Evolutionary conservation across 1,140 invertebrate genomes (phyloP).

Genomic region (Monochamus saltuarius): DNA sequence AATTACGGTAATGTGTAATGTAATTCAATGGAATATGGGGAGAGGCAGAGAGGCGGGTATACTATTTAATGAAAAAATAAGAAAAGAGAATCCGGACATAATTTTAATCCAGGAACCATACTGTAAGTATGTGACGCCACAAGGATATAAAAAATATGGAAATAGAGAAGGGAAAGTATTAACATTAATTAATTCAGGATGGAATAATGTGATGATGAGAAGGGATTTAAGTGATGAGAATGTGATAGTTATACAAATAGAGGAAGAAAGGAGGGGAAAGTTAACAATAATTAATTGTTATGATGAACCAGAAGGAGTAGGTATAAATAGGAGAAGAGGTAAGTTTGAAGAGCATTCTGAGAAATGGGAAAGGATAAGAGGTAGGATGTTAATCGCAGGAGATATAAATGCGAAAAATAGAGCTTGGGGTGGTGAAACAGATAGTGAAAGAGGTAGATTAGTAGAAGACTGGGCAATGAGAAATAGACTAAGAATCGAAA

Average conservation of each 20-base stretch:
- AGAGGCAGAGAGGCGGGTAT: neutral
- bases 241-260: neutral
- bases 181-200: neutral
- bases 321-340: neutral
- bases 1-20: neutral
- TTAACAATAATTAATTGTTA: neutral
- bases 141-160: neutral
- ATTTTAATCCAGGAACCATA: neutral
- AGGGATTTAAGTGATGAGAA: neutral
- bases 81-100: neutral
- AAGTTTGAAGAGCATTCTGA: neutral
- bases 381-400: neutral
- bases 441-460: neutral
- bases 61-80: neutral
- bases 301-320: slow-evolving; percentile 1
- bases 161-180: neutral
- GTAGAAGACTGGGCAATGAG: neutral
- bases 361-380: neutral
- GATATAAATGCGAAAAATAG: slow-evolving; percentile 12
- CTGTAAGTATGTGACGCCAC: neutral
- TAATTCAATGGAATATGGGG: slow-evolving; percentile 2
- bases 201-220: neutral
- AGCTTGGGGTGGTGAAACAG: slow-evolving; percentile 1
- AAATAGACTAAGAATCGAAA: neutral
- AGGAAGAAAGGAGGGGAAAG: neutral